Evolutionary conservation across 1,140 invertebrate genomes (phyloP), one percentile per base, ranked within the genome.

Genomic region (Brachionus rotundiformis): DNA sequence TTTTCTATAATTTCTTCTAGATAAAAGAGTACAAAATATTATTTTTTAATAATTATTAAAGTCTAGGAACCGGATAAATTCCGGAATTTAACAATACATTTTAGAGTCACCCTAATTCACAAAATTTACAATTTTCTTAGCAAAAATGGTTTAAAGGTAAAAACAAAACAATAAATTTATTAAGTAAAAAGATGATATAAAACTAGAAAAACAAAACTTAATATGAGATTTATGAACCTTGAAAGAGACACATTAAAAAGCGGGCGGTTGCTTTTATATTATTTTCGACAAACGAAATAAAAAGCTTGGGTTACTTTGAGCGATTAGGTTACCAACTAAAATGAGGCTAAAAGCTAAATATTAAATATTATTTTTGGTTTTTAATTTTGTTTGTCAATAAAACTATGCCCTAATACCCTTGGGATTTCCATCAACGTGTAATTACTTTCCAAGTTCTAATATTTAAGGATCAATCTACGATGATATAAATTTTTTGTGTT

Each of bases 191-290:
- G 2, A 16, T n/a, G 6, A 49, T 16, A 49, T 25, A 27, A 59
- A 16, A 59, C 19, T 59, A 59, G 2, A 59, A 59, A 59, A 23
- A 59, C 13, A 16, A 59, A 59, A 59, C 7, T 11, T n/a, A 59
- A 63, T 31, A n/a, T 29, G 29, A 63, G 59, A 63, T 29, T 63
- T 25, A 31, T 63, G 59, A 63, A 63, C 61, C 61, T 63, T 63
- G 61, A 63, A 63, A 63, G 19, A 54, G 47, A 54, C 47, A 54
- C 16, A 49, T 49, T 8, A 16, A 19, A 16, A 19, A 11, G 2
- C 11, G 16, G 25, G 11, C 61, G 61, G 29, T 27, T 29, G 61
- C 25, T 23, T 63, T 33, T 63, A 13, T 3, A 29, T n/a, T 13
- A 29, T 27, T 29, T 5, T 29, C n/a, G 29, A 63, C 25, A 63